Percentiles rank a stretch among this genome's conserved stretches.
phyloP scores from a whole-genome alignment of 2,113 vertebrate genomes.

The Anoura caudifer region DNA sequence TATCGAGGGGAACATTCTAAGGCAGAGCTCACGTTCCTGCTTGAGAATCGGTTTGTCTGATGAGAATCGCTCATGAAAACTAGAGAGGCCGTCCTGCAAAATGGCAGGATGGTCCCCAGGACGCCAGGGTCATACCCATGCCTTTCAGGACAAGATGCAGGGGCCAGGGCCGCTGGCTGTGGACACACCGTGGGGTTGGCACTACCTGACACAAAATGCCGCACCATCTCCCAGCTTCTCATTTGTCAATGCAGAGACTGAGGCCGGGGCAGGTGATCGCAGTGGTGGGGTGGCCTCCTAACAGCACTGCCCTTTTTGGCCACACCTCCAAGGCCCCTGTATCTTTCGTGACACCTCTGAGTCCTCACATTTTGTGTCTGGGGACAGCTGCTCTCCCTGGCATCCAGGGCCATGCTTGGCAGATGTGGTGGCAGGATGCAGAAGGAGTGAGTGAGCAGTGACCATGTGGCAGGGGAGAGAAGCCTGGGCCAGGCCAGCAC shows the following conservation, averaged over 20 bases:
- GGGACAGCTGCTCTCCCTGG: constrained; percentile 36
- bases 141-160: neutral
- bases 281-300: neutral
- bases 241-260: fast-evolving
- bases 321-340: neutral
- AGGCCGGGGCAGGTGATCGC: fast-evolving
- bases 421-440: neutral
- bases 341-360: neutral
- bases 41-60: neutral
- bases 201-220: neutral
- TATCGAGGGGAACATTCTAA: neutral
- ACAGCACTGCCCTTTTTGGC: neutral
- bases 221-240: neutral
- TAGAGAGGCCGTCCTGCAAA: neutral
- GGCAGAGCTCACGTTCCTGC: neutral
- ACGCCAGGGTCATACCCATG: neutral
- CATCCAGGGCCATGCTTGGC: constrained; percentile 12
- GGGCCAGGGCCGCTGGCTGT: neutral
- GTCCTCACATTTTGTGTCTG: neutral
- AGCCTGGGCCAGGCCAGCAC: neutral
- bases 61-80: neutral
- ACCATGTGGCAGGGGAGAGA: neutral
- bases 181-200: fast-evolving
- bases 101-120: neutral
- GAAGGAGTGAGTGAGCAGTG: neutral